Base-by-base conservation (phyloP, 2,113 vertebrate species). In the Fulica atra region DNA sequence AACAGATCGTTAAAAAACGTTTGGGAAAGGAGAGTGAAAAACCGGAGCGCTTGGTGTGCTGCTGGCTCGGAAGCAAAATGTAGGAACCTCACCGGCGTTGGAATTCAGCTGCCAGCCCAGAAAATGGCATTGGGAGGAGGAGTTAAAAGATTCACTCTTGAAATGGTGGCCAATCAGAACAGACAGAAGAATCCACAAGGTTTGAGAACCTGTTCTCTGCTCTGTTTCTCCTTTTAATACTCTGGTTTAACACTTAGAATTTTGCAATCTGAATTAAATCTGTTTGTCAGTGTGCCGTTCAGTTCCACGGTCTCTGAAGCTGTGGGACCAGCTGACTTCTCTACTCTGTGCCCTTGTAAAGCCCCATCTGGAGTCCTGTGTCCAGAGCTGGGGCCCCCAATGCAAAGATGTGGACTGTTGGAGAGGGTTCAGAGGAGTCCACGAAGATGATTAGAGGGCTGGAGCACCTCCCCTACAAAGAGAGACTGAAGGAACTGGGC, bases 281-380 rank as follows among this genome's bases (percentile, higher is more conserved):
- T 6, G 0, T 26, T 78, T 60, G 50, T 17, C 24, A 1, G 4
- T 11, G 8, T 65, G 44, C 12, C 3, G 0, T 16, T 78, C 2
- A 50, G 21, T 28, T 81, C 57, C 0, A 0, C 9, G 6, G 7
- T 19, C 56, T 76, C 36, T 18, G 20, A 61, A 84, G 31, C 53
- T 0, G 0, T 64, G 60, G 72, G 48, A 71, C 33, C 33, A 7
- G 53, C 31, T 73, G 19, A 16, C 14, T 44, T 44, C 42, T 44
- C 42, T 44, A 7, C 42, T 44, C 42, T 44, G 42, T 44, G 42
- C 42, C 42, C 42, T 44, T 16, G 8, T 17, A 16, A 44, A 16
- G 16, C 42, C 42, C 42, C 42, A 44, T 6, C 42, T 44, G 16
- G 42, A 44, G 42, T 44, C 42, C 42, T 44, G 42, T 44, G 42